Conservation (phyloP, 2,113 vertebrate genomes). For the Phyllostomus hastatus region DNA sequence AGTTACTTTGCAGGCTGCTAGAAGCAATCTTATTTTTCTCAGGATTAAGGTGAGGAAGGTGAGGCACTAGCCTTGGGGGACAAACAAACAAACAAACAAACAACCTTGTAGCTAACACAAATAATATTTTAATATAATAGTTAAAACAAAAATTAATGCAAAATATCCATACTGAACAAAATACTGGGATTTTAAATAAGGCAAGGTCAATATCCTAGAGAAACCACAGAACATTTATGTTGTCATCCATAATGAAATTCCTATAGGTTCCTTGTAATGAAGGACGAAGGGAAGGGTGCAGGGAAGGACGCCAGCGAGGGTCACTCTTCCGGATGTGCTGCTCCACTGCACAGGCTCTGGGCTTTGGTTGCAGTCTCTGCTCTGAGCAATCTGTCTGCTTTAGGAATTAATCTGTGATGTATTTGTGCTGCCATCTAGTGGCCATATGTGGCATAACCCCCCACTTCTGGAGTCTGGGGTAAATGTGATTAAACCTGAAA, state of each 20-base stretch:
- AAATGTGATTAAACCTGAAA: background rate
- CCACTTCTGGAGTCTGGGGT: background rate
- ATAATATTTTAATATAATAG: background rate
- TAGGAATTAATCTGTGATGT: background rate
- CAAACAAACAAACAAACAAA: background rate
- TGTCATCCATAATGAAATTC: background rate
- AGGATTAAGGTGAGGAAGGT: background rate
- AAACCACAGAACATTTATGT: background rate
- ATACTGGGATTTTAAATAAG: background rate
- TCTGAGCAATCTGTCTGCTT: fast-evolving
- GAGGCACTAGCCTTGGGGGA: background rate
- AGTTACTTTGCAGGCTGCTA: background rate
- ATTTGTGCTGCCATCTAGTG: slow-evolving; percentile 54
- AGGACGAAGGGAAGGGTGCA: background rate
- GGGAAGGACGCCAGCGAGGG: background rate
- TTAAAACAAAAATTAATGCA: background rate
- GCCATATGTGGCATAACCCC: background rate
- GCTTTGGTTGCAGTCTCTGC: background rate
- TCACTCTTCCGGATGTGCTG: fast-evolving
- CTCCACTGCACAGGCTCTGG: too few species aligned
- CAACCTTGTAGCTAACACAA: background rate
- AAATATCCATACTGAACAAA: background rate
- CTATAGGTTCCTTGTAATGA: background rate
- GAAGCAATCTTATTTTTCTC: background rate
- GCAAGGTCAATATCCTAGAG: background rate